Conservation (phyloP, 2,113 vertebrate species). For the Cariama cristata region DNA sequence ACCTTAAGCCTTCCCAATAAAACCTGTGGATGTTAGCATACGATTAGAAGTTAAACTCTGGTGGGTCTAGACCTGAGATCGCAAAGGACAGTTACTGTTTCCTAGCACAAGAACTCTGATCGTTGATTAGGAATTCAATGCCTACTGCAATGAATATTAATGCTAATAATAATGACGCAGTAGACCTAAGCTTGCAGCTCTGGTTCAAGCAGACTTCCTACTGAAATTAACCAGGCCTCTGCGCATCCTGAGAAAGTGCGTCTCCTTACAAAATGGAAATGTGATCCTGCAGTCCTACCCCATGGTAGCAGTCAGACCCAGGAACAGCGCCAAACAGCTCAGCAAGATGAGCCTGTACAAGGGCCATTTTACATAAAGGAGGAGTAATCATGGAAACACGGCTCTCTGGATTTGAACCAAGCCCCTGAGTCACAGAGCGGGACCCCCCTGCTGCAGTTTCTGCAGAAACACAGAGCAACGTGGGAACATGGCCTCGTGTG, state of each 20-base stretch:
- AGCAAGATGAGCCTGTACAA: constrained; percentile 58
- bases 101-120: background rate
- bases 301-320: constrained; percentile 44
- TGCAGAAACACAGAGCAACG: background rate
- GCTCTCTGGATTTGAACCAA: constrained; percentile 53
- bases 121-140: background rate
- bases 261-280: constrained; percentile 54
- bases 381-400: constrained; percentile 50
- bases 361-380: constrained; percentile 65
- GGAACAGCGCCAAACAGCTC: constrained; percentile 37
- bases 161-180: background rate
- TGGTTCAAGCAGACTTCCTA: background rate
- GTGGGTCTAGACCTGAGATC: background rate
- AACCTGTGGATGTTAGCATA: background rate
- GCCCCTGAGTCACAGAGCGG: constrained; percentile 3
- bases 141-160: constrained; percentile 5
- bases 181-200: background rate
- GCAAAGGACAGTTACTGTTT: background rate
- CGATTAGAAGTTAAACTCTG: background rate
- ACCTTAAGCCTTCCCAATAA: background rate
- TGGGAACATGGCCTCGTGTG: background rate
- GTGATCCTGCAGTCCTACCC: constrained; percentile 27
- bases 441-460: constrained; percentile 39
- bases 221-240: constrained; percentile 23
- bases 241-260: background rate